Conservation (phyloP, 2,797 vertebrate species). For the Xiphorhynchus erythropygius region DNA sequence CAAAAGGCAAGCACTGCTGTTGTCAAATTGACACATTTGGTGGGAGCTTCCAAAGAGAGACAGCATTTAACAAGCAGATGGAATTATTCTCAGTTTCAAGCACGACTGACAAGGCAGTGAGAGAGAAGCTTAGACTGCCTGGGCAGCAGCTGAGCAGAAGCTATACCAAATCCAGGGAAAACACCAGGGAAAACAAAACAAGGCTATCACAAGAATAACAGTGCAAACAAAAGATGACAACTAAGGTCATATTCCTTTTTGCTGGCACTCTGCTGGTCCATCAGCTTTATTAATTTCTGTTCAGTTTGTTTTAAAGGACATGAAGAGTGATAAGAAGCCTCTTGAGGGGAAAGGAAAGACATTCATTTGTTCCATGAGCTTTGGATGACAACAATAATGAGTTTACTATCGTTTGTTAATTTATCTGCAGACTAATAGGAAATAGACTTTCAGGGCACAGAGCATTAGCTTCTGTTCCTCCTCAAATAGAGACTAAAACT, state of each 20-base stretch:
- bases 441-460: not conserved
- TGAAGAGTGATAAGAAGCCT: not conserved
- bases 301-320: slow-evolving; percentile 19
- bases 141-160: not conserved
- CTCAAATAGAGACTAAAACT: not conserved
- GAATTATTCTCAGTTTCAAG: not conserved
- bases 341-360: not conserved
- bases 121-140: not conserved
- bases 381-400: not conserved
- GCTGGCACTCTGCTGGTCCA: not conserved
- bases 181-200: not conserved
- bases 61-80: not conserved
- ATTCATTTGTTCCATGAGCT: not conserved
- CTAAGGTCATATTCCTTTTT: slow-evolving; percentile 1
- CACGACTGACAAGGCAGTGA: not conserved
- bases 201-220: not conserved
- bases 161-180: not conserved
- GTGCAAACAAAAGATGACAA: not conserved
- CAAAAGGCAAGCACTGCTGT: not conserved
- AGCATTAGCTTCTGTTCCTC: not conserved
- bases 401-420: not conserved
- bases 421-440: not conserved
- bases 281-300: slow-evolving; percentile 21
- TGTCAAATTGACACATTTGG: not conserved
- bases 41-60: not conserved